A percentile compares a stretch with the other conserved stretches of the same genome.
These are phyloP conservation scores for Pristionchus maxplancki DNA, from an alignment of 2,888 invertebrate genomes.

Conservation along the genomic window DNA sequence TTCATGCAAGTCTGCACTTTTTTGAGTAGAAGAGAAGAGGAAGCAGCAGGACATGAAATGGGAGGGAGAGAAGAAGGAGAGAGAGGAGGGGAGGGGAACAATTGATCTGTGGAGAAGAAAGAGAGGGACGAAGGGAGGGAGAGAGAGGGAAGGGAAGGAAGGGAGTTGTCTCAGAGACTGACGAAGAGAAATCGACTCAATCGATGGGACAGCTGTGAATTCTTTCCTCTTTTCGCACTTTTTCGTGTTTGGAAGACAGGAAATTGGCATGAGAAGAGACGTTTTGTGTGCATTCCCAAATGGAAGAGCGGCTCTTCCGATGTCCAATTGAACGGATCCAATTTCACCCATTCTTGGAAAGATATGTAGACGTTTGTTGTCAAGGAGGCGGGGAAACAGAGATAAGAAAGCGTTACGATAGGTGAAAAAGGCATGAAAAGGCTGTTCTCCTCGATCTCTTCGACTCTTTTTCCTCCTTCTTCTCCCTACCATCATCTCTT, in stretches of 20 bases:
- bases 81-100: conserved; percentile 40
- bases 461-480: neutral
- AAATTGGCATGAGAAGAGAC: neutral
- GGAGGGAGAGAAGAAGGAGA: conserved; percentile 28
- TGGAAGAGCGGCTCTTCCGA: neutral
- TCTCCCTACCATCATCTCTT: neutral
- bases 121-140: neutral
- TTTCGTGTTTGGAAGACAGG: neutral
- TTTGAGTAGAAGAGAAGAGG: neutral
- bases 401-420: neutral
- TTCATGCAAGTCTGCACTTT: neutral
- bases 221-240: neutral
- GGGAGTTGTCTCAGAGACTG: neutral
- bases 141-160: neutral
- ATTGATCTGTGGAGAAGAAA: neutral
- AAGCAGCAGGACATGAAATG: neutral
- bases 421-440: neutral
- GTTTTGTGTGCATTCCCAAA: neutral
- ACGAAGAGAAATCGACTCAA: neutral
- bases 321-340: neutral
- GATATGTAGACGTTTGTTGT: neutral
- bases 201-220: neutral
- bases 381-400: neutral
- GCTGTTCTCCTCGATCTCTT: neutral
- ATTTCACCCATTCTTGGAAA: neutral